A percentile compares a stretch with the other conserved stretches of the same genome.
Evolutionary conservation across 2,888 invertebrate genomes (phyloP).

Genomic region (Embidobia sp.): DNA sequence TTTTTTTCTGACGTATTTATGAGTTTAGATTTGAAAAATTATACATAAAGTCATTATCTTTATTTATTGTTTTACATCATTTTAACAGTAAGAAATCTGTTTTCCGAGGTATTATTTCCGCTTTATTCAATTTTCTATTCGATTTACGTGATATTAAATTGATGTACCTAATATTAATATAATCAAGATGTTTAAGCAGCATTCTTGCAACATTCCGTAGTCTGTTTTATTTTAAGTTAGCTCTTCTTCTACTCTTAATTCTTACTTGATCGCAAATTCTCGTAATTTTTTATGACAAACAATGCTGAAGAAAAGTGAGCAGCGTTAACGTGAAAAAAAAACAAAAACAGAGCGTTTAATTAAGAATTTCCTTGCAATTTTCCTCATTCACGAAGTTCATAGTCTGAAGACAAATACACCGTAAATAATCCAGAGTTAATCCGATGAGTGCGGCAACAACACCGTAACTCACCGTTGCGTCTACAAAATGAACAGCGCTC

Average conservation of each 20-base stretch:
- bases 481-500: constrained; percentile 71
- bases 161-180: constrained; percentile 30
- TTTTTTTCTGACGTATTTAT: too few species aligned
- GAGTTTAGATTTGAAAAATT: too few species aligned
- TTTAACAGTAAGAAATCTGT: constrained; percentile 1
- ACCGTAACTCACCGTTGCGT: constrained; percentile 73
- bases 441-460: constrained; percentile 47
- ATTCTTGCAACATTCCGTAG: constrained; percentile 9
- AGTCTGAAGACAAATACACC: constrained; percentile 39
- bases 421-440: constrained; percentile 55
- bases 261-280: constrained; percentile 11
- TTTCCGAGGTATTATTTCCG: constrained; percentile 10
- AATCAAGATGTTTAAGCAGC: not conserved
- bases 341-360: constrained; percentile 23
- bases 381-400: constrained; percentile 36
- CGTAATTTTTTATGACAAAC: constrained; percentile 9
- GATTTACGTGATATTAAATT: constrained; percentile 21
- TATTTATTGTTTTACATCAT: too few species aligned
- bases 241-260: constrained; percentile 1
- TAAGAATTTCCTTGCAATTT: constrained; percentile 46
- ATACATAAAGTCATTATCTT: too few species aligned
- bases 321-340: constrained; percentile 13
- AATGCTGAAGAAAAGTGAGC: constrained; percentile 7
- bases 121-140: constrained; percentile 9
- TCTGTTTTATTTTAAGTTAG: not conserved